These are phyloP conservation scores for Lepidurus couesii DNA, from an alignment of 1,140 invertebrate species.

Conservation along the genomic window DNA sequence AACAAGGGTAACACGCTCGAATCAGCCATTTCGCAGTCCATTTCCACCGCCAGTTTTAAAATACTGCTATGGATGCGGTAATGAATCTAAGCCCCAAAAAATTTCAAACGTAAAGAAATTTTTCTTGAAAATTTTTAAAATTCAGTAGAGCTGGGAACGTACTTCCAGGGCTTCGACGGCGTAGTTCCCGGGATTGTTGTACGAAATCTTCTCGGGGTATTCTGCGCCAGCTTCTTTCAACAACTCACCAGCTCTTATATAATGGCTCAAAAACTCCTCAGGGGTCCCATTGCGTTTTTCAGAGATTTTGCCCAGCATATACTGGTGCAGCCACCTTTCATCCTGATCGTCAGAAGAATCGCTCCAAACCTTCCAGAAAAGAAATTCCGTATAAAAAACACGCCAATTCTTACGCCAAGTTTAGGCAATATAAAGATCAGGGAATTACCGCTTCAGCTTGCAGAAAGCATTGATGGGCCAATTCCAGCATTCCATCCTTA, in stretches of 20 bases:
- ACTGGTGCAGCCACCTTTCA: slow-evolving; percentile 82
- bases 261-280: slow-evolving; percentile 68
- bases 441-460: slow-evolving; percentile 58
- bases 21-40: background rate
- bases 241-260: slow-evolving; percentile 63
- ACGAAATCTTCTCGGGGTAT: slow-evolving; percentile 80
- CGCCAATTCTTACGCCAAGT: background rate
- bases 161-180: slow-evolving; percentile 84
- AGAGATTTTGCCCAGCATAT: slow-evolving; percentile 86
- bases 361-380: background rate
- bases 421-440: background rate
- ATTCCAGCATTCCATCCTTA: slow-evolving; percentile 69
- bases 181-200: slow-evolving; percentile 71
- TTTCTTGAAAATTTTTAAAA: slow-evolving; percentile 72
- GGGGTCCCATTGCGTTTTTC: slow-evolving; percentile 72
- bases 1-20: background rate
- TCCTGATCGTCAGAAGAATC: slow-evolving; percentile 53
- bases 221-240: slow-evolving; percentile 71
- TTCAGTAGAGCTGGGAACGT: slow-evolving; percentile 64
- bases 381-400: background rate
- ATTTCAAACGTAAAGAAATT: slow-evolving; percentile 44
- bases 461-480: slow-evolving; percentile 68
- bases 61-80: background rate
- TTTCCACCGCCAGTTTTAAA: background rate
- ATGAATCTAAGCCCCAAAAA: background rate